phyloP scores from a whole-genome alignment of 2,797 vertebrate species.

The Coccyzus lansbergi region DNA sequence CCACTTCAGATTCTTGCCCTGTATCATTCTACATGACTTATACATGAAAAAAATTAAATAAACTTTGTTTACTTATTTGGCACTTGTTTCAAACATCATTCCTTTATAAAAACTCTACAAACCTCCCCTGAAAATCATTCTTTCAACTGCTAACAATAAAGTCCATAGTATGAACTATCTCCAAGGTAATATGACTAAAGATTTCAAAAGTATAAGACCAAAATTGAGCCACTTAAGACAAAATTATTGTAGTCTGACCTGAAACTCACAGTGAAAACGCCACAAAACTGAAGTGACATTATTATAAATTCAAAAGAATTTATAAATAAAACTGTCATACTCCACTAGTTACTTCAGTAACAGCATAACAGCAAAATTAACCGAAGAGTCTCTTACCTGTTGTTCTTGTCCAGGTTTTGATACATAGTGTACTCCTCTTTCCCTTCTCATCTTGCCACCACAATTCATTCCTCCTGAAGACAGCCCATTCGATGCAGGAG shows the following conservation, averaged over 20 bases:
- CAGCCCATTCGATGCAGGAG: slow-evolving; percentile 85
- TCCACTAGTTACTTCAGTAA: not conserved
- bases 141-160: not conserved
- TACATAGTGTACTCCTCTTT: slow-evolving; percentile 79
- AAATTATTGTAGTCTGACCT: not conserved
- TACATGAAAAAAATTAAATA: not conserved
- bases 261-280: not conserved
- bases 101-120: not conserved
- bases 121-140: not conserved
- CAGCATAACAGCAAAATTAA: not conserved
- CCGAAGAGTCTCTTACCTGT: slow-evolving; percentile 64
- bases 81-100: not conserved
- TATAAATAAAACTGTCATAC: not conserved
- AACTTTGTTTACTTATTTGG: not conserved
- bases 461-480: slow-evolving; percentile 79
- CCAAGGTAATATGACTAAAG: not conserved
- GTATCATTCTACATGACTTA: not conserved
- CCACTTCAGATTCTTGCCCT: not conserved
- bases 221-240: not conserved
- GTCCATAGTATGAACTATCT: not conserved
- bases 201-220: not conserved
- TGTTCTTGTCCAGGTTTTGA: slow-evolving; percentile 81
- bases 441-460: slow-evolving; percentile 92
- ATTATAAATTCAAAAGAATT: not conserved
- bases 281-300: not conserved